Evolutionary conservation across 2,888 invertebrate species (phyloP).

Genomic region (Epinotia bilunana): DNA sequence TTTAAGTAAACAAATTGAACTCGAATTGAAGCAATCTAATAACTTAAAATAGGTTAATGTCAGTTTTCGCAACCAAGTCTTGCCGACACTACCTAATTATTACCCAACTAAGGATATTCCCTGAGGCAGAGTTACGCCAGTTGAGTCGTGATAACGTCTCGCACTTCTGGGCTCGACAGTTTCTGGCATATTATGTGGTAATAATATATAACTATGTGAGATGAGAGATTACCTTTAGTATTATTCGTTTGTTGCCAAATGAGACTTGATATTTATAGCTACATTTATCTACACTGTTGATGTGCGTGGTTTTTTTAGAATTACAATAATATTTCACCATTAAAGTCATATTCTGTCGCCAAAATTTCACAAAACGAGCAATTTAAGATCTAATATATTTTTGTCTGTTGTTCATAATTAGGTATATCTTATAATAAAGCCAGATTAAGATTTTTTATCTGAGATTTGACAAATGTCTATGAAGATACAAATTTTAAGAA

Average conservation of each 20-base stretch:
- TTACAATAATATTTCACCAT: too few relatives aligned
- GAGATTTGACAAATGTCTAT: too few relatives aligned
- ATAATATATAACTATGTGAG: conserved; percentile 24
- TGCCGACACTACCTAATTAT: conserved; percentile 29
- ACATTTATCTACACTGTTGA: neutral
- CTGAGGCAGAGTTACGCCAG: conserved; percentile 27
- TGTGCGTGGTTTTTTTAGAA: neutral
- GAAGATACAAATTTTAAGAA: too few relatives aligned
- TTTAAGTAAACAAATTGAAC: neutral
- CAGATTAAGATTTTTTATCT: too few relatives aligned
- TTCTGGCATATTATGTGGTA: conserved; percentile 34
- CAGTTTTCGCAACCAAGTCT: conserved; percentile 15
- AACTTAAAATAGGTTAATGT: conserved; percentile 12
- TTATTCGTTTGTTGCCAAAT: conserved; percentile 1
- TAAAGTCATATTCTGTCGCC: too few relatives aligned
- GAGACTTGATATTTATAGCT: neutral
- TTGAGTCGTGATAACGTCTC: conserved; percentile 38
- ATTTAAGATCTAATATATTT: too few relatives aligned
- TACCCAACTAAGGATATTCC: conserved; percentile 32
- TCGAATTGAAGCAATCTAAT: neutral
- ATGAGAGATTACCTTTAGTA: neutral
- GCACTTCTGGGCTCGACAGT: conserved; percentile 19
- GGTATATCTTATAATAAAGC: too few relatives aligned
- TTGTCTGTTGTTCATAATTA: too few relatives aligned
- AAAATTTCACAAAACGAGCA: too few relatives aligned